Conservation (phyloP, 2,797 vertebrate species). For the Betta splendens region DNA sequence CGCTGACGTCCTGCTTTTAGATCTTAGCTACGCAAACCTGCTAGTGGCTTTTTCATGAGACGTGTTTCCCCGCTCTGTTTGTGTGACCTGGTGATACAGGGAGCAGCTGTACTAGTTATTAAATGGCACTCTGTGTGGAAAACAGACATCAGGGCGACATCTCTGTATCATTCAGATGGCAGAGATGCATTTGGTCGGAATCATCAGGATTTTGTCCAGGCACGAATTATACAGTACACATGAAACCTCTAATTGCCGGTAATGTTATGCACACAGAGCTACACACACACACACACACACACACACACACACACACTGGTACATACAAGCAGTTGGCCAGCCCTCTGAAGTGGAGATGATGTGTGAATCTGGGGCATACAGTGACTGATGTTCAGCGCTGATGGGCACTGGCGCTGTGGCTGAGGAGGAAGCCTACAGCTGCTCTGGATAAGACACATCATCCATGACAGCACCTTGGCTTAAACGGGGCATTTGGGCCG, state of each 20-base stretch:
- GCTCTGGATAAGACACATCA: slow-evolving; percentile 47
- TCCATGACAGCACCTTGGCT: slow-evolving; percentile 41
- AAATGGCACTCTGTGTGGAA: background rate
- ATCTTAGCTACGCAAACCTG: too few species aligned
- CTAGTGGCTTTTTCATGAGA: too few species aligned
- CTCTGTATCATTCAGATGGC: slow-evolving; percentile 12
- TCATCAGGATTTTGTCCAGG: slow-evolving; percentile 2
- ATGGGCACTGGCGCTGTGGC: slow-evolving; percentile 54
- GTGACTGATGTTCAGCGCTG: slow-evolving; percentile 66
- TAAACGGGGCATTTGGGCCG: slow-evolving; percentile 6
- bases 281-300: slow-evolving; percentile 3
- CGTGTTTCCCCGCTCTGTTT: background rate
- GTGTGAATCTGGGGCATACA: slow-evolving; percentile 71
- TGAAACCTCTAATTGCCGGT: slow-evolving; percentile 51
- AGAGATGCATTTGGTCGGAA: slow-evolving; percentile 24
- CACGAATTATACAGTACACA: slow-evolving; percentile 47
- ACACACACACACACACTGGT: slow-evolving; percentile 16
- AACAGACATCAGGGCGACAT: background rate
- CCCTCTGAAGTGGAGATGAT: slow-evolving; percentile 72
- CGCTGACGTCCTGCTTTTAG: background rate
- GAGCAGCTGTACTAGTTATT: slow-evolving; percentile 1
- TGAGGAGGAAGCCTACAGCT: slow-evolving; percentile 52
- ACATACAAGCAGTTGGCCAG: slow-evolving; percentile 23
- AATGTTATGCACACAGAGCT: slow-evolving; percentile 36
- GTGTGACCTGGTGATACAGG: background rate